Conservation (phyloP, 2,113 vertebrate species). For the Oncorhynchus tshawytscha region DNA sequence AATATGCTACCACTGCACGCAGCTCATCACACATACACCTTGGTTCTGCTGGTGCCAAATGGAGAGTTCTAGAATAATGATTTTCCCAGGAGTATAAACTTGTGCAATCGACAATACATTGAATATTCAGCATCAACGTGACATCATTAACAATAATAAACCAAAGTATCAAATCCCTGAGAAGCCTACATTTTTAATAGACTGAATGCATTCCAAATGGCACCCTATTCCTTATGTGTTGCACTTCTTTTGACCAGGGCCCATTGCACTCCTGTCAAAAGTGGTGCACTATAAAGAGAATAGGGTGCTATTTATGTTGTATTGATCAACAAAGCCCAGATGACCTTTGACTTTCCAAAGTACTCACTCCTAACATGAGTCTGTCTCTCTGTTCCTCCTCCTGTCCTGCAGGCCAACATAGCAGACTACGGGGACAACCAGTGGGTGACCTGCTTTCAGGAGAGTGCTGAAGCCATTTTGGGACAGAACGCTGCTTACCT, state of each 20-base stretch:
- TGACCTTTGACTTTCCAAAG: not conserved
- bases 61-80: not conserved
- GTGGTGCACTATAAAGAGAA: too few relatives aligned
- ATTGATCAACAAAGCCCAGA: too few relatives aligned
- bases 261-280: too few relatives aligned
- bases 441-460: constrained; percentile 98
- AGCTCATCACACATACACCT: constrained; percentile 1
- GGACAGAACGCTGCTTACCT: constrained; percentile 88
- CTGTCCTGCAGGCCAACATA: constrained; percentile 81
- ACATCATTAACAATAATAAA: not conserved
- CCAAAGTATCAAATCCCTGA: too few relatives aligned
- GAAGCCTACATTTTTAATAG: too few relatives aligned
- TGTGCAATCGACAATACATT: not conserved
- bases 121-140: not conserved
- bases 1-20: constrained; percentile 21
- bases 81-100: not conserved
- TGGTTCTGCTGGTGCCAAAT: constrained; percentile 5
- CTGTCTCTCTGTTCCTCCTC: not conserved
- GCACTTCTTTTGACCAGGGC: too few relatives aligned
- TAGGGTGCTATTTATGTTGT: too few relatives aligned
- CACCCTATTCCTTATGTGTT: too few relatives aligned
- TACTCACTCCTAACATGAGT: not conserved
- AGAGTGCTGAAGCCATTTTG: constrained; percentile 88
- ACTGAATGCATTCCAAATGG: too few relatives aligned
- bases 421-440: constrained; percentile 92